Percentiles rank a stretch among this genome's conserved stretches.
Evolutionary conservation across 2,888 invertebrate genomes (phyloP).

Genomic region (Stenodema calcarata): DNA sequence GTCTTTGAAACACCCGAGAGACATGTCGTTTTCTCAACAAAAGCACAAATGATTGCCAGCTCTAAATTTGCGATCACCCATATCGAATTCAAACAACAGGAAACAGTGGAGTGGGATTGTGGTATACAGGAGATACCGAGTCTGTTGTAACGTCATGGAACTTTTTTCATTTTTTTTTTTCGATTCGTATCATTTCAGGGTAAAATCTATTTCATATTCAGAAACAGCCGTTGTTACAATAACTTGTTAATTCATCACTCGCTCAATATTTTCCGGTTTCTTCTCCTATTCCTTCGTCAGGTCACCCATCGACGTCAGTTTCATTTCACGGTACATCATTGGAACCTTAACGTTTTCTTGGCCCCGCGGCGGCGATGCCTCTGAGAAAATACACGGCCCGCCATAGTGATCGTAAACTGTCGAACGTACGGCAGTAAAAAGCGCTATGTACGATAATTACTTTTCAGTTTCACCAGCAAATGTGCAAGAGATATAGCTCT

Average conservation of each 20-base stretch:
- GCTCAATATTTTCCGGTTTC: not conserved
- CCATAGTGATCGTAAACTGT: not conserved
- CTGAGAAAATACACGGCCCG: not conserved
- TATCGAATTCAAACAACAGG: no score
- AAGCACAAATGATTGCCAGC: no score
- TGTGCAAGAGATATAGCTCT: constrained; percentile 2
- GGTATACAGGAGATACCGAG: no score
- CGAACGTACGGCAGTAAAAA: not conserved
- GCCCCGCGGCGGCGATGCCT: not conserved
- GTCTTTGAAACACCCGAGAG: no score
- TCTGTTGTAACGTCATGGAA: no score
- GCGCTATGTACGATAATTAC: constrained; percentile 2
- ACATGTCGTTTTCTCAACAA: no score
- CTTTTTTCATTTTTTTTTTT: no score
- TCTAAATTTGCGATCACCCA: no score
- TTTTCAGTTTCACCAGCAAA: not conserved
- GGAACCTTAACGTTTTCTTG: not conserved
- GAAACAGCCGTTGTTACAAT: not conserved
- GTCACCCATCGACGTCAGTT: not conserved
- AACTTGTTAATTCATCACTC: not conserved
- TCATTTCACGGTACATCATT: not conserved
- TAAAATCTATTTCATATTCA: no score
- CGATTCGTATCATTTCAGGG: no score
- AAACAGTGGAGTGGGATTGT: no score
- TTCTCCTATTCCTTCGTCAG: not conserved